phyloP scores from a whole-genome alignment of 2,797 vertebrate species.

The Dipus sagitta region DNA sequence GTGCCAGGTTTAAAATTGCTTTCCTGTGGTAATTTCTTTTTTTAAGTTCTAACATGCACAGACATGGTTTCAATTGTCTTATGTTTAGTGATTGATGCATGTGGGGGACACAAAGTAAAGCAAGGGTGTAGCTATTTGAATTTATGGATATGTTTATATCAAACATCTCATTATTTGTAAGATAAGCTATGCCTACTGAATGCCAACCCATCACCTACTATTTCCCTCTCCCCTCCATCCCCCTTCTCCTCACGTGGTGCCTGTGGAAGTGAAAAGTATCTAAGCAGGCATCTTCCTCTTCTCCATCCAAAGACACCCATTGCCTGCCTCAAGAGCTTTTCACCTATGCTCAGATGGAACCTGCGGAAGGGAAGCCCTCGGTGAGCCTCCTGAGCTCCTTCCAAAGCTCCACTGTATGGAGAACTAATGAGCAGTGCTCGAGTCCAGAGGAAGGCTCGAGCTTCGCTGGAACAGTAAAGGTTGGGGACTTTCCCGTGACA shows the following conservation, averaged over 20 bases:
- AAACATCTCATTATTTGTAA: slow-evolving; percentile 16
- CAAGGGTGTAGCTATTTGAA: neutral
- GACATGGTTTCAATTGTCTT: neutral
- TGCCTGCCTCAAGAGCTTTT: neutral
- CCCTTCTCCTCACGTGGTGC: neutral
- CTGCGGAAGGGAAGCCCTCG: neutral
- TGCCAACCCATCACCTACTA: neutral
- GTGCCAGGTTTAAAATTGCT: neutral
- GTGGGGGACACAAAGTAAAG: neutral
- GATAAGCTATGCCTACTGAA: neutral
- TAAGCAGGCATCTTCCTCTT: neutral
- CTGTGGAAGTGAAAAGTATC: slow-evolving; percentile 1
- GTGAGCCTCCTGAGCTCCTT: neutral
- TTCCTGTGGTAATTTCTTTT: slow-evolving; percentile 16
- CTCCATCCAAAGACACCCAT: neutral
- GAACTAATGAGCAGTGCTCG: neutral
- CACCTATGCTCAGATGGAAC: neutral
- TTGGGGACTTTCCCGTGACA: neutral
- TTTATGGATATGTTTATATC: neutral
- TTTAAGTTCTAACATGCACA: neutral
- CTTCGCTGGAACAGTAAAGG: neutral
- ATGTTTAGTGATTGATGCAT: neutral
- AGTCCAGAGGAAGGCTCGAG: neutral
- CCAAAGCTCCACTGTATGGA: neutral
- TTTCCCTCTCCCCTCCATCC: neutral